phyloP scores from a whole-genome alignment of 2,888 invertebrate species.

The Junonia oenone region DNA sequence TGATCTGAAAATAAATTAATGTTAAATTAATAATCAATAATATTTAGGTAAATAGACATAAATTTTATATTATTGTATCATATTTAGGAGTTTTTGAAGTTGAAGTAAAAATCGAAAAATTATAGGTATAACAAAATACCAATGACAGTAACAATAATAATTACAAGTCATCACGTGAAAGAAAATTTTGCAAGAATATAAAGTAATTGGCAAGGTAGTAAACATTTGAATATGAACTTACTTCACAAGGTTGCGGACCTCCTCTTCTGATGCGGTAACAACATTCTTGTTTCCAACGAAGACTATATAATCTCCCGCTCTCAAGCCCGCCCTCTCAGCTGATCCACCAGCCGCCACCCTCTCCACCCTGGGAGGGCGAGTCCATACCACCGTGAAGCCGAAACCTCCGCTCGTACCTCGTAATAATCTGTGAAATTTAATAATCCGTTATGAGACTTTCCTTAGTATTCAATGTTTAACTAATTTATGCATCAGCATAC shows the following conservation, averaged over 20 bases:
- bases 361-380: conserved; percentile 91
- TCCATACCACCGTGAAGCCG: conserved; percentile 94
- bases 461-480: neutral
- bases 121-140: no score
- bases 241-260: conserved; percentile 83
- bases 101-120: no score
- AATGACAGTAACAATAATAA: no score
- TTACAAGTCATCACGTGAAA: no score
- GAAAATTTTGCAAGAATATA: no score
- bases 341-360: conserved; percentile 89
- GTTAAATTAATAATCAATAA: neutral
- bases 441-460: no score
- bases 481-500: no score
- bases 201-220: no score
- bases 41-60: no score
- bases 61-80: no score
- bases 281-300: conserved; percentile 93
- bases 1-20: conserved; percentile 54
- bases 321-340: conserved; percentile 89
- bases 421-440: conserved; percentile 44
- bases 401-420: conserved; percentile 83
- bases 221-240: no score
- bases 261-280: conserved; percentile 87
- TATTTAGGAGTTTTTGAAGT: no score
- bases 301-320: conserved; percentile 92